Conservation (phyloP, 2,113 vertebrate species). For the Pongo abelii region DNA sequence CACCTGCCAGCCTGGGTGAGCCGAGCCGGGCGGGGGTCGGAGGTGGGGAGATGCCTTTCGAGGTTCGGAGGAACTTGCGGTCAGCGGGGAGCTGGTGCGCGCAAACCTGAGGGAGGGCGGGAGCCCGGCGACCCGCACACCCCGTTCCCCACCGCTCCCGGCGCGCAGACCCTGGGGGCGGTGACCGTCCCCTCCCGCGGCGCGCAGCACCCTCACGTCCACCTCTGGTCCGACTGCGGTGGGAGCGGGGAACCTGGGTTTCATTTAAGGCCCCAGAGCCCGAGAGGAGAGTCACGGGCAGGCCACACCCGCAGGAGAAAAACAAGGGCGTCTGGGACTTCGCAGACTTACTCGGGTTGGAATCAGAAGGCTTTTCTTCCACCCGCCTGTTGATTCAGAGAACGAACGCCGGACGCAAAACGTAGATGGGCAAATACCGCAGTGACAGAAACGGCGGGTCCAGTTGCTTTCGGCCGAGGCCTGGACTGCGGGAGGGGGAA, state of each 20-base stretch:
- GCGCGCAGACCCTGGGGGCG: not conserved
- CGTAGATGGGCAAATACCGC: not conserved
- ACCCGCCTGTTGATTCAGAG: slow-evolving; percentile 19
- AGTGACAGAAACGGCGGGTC: not conserved
- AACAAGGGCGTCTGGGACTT: slow-evolving; percentile 34
- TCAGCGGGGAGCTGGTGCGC: not conserved
- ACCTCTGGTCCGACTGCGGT: too few relatives aligned
- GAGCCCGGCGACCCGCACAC: not conserved
- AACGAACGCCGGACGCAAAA: not conserved
- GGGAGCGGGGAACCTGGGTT: not conserved
- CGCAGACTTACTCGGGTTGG: not conserved
- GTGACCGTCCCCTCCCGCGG: not conserved
- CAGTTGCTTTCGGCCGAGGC: rapidly evolving
- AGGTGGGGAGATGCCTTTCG: not conserved
- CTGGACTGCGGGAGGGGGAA: rapidly evolving
- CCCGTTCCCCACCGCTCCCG: rapidly evolving
- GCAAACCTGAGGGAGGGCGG: not conserved
- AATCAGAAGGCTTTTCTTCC: not conserved
- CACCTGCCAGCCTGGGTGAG: slow-evolving; percentile 92
- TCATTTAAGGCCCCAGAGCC: not conserved
- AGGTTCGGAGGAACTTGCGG: not conserved
- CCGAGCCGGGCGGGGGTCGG: not conserved
- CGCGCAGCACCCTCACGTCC: not conserved
- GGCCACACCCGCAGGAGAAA: slow-evolving; percentile 47
- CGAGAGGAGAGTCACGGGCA: not conserved